Evolutionary conservation across 2,797 vertebrate species (phyloP).

Genomic region (Hemibagrus guttatus): DNA sequence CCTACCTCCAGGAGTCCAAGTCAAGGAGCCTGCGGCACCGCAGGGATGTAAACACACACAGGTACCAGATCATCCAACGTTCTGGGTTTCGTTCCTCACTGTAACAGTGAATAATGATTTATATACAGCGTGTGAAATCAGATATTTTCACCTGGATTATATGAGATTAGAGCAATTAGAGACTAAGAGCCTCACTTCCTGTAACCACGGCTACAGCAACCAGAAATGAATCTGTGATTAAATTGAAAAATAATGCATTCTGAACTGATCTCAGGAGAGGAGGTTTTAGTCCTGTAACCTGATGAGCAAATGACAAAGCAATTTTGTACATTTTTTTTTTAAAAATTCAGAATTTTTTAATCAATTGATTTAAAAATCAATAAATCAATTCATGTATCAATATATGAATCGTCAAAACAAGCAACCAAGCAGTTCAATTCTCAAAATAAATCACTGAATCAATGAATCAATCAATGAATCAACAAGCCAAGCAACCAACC

Average conservation of each 20-base stretch:
- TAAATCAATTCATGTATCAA: neutral
- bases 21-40: conserved; percentile 21
- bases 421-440: neutral
- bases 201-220: neutral
- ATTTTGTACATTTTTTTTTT: too few species aligned
- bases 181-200: too few species aligned
- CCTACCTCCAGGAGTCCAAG: conserved; percentile 54
- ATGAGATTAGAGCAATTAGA: neutral
- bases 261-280: neutral
- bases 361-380: neutral
- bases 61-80: neutral
- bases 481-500: neutral
- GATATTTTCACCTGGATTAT: too few species aligned
- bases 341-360: too few species aligned
- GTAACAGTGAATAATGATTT: neutral
- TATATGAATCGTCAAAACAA: neutral
- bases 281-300: neutral
- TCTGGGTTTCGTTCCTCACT: neutral
- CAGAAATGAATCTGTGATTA: neutral
- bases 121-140: neutral
- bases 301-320: neutral
- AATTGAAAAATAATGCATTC: neutral
- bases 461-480: too few species aligned
- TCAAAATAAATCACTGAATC: neutral
- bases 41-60: conserved; percentile 37